These are phyloP conservation scores for Acronicta aceris DNA, from an alignment of 2,888 invertebrate genomes.

Conservation along the genomic window DNA sequence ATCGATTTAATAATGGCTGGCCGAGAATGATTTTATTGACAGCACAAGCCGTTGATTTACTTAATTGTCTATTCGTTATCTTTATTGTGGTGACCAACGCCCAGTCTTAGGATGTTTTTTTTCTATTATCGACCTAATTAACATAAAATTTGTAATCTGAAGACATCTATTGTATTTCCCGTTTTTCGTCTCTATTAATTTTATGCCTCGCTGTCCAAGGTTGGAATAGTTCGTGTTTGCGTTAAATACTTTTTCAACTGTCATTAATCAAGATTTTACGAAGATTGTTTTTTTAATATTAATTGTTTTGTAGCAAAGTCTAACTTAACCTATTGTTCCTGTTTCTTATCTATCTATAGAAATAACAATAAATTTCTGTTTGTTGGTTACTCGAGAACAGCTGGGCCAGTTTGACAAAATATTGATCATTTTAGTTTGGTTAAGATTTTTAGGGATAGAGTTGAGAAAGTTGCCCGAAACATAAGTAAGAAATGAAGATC, in stretches of 20 bases:
- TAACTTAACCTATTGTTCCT: neutral
- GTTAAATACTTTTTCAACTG: neutral
- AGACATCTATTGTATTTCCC: constrained; percentile 41
- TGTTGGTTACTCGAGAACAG: too few relatives aligned
- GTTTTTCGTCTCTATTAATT: constrained; percentile 40
- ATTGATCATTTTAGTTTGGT: too few relatives aligned
- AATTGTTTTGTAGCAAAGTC: neutral
- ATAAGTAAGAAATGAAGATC: too few relatives aligned
- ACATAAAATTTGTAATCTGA: constrained; percentile 48
- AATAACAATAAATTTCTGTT: too few relatives aligned
- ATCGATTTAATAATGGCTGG: constrained; percentile 58
- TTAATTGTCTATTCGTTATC: constrained; percentile 58
- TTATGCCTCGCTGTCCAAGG: constrained; percentile 9
- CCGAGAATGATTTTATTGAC: constrained; percentile 56
- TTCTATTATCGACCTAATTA: constrained; percentile 50
- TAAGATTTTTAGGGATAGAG: too few relatives aligned
- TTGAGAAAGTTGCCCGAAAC: too few relatives aligned
- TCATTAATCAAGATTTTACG: constrained; percentile 1
- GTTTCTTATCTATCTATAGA: too few relatives aligned
- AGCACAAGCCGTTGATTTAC: constrained; percentile 56
- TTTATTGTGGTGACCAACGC: constrained; percentile 54
- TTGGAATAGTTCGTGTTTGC: constrained; percentile 1
- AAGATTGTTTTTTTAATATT: neutral
- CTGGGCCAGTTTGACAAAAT: too few relatives aligned
- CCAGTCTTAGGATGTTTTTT: constrained; percentile 37